Conservation (phyloP, 2,888 invertebrate species). For the Caenorhabditis plicata region DNA sequence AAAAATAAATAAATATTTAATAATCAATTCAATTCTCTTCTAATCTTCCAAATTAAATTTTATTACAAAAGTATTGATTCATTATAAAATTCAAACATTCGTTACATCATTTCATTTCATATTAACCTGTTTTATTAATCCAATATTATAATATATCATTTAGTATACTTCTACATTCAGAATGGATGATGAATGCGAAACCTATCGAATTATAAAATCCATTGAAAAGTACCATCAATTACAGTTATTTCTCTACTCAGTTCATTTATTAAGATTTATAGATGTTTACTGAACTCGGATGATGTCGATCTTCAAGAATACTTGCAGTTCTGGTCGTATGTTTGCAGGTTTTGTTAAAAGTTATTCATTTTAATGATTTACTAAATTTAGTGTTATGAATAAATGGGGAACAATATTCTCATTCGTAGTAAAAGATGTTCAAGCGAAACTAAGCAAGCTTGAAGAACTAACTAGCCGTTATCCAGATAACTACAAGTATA, state of each 20-base stretch:
- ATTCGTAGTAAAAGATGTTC: slow-evolving; percentile 23
- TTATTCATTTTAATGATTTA: not conserved
- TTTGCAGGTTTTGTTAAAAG: slow-evolving; percentile 10
- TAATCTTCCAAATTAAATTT: too few relatives aligned
- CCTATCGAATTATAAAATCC: slow-evolving; percentile 10
- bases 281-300: slow-evolving; percentile 3
- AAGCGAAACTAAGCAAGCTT: slow-evolving; percentile 7
- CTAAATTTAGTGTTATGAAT: slow-evolving; percentile 14
- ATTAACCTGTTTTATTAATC: too few relatives aligned
- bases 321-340: slow-evolving; percentile 13
- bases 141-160: too few relatives aligned
- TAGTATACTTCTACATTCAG: too few relatives aligned
- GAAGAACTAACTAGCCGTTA: slow-evolving; percentile 1
- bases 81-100: too few relatives aligned
- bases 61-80: too few relatives aligned
- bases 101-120: too few relatives aligned
- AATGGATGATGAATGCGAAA: slow-evolving; percentile 13
- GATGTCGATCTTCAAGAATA: slow-evolving; percentile 22
- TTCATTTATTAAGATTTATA: not conserved
- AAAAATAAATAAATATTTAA: too few relatives aligned
- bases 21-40: too few relatives aligned
- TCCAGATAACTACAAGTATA: slow-evolving; percentile 10
- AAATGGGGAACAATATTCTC: slow-evolving; percentile 19
- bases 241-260: not conserved
- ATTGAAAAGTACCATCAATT: slow-evolving; percentile 2